Conservation (phyloP, 2,888 invertebrate species). For the Synergus laeviventris region DNA sequence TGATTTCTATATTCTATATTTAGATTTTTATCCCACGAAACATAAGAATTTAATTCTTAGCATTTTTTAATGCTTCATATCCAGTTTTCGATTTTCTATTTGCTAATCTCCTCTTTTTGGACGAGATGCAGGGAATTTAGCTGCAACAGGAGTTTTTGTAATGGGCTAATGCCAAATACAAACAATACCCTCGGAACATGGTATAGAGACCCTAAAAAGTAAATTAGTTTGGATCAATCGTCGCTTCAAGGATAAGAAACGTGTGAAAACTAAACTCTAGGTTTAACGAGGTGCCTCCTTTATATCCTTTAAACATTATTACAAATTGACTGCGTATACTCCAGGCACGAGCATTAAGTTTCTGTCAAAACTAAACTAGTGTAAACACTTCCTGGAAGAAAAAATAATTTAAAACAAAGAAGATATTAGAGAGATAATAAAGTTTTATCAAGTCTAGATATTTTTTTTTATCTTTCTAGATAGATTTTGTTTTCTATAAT, state of each 20-base stretch:
- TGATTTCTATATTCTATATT: too few species aligned
- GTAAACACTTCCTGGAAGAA: background rate
- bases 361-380: background rate
- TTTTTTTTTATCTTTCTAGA: too few species aligned
- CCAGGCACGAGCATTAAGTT: background rate
- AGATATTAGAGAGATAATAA: too few species aligned
- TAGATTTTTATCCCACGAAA: too few species aligned
- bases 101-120: background rate
- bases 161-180: background rate
- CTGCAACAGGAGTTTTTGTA: background rate
- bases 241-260: slow-evolving; percentile 6
- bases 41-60: too few species aligned
- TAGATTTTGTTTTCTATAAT: too few species aligned
- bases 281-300: slow-evolving; percentile 17
- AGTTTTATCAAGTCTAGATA: too few species aligned
- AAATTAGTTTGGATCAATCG: slow-evolving; percentile 11
- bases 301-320: background rate
- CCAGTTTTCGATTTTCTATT: background rate
- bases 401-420: background rate
- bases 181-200: background rate
- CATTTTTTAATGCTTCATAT: background rate
- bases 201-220: slow-evolving; percentile 16
- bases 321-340: background rate
- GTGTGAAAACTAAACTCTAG: background rate
- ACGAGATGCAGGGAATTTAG: background rate